Evolutionary conservation across 2,888 invertebrate species (phyloP).

Genomic region (Halocaridina rubra): DNA sequence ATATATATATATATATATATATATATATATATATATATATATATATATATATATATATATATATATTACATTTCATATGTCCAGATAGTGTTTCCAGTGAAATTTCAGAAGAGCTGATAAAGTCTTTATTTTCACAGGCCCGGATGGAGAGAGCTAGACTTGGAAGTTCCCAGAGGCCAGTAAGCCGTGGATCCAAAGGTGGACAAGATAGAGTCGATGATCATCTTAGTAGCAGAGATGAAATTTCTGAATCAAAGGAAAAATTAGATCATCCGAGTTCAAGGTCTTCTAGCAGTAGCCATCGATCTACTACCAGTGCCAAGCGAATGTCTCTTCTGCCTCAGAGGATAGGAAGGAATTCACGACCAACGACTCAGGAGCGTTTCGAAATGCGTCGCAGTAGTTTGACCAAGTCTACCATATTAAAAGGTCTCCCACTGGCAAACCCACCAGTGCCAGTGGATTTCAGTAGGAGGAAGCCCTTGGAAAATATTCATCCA

Average conservation of each 20-base stretch:
- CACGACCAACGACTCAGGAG: slow-evolving; percentile 55
- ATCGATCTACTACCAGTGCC: slow-evolving; percentile 10
- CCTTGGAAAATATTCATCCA: slow-evolving; percentile 53
- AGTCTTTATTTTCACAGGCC: not conserved
- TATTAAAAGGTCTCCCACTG: slow-evolving; percentile 42
- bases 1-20: not conserved
- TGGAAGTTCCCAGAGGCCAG: not conserved
- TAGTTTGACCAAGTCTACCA: slow-evolving; percentile 15
- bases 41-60: slow-evolving; percentile 19
- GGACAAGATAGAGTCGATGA: not conserved
- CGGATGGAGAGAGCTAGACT: slow-evolving; percentile 25
- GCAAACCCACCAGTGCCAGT: slow-evolving; percentile 42
- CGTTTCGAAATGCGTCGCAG: slow-evolving; percentile 23
- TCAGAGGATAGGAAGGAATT: slow-evolving; percentile 11
- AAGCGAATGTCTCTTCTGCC: not conserved
- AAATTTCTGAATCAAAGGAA: not conserved
- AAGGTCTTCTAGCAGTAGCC: not conserved
- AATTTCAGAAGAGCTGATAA: not conserved
- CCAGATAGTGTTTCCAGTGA: too few species aligned
- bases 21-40: not conserved
- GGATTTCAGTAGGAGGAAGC: slow-evolving; percentile 42
- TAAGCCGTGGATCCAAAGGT: slow-evolving; percentile 9
- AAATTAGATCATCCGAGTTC: not conserved
- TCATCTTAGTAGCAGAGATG: not conserved
- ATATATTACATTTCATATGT: too few species aligned